Conservation (phyloP, 2,888 invertebrate genomes). For the Nemotelus pantherinus region DNA sequence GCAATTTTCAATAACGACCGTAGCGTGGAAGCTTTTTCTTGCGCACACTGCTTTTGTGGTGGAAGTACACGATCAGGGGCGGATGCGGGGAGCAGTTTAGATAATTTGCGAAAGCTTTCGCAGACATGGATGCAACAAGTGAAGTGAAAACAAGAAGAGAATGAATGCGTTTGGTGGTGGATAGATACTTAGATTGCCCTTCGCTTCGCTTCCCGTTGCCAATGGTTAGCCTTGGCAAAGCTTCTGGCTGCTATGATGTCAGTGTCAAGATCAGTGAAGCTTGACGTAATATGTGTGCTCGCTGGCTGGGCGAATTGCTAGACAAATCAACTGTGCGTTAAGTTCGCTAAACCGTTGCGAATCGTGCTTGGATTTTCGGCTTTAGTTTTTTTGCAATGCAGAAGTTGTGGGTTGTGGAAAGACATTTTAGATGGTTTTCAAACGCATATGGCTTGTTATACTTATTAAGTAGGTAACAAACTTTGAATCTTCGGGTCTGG, state of each 20-base stretch:
- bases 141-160: neutral
- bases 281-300: neutral
- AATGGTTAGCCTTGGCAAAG: conserved; percentile 33
- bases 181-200: neutral
- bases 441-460: too few relatives aligned
- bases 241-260: conserved; percentile 14
- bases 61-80: too few relatives aligned
- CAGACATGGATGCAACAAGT: neutral
- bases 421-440: too few relatives aligned
- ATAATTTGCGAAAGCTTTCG: conserved; percentile 10
- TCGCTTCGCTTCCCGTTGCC: conserved; percentile 7
- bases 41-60: neutral
- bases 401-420: neutral
- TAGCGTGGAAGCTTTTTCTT: conserved; percentile 4
- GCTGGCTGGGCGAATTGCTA: neutral
- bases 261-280: conserved; percentile 36
- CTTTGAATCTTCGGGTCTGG: too few relatives aligned
- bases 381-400: neutral
- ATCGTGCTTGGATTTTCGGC: neutral
- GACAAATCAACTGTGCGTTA: conserved; percentile 4
- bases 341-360: neutral
- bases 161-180: neutral
- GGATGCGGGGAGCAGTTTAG: neutral
- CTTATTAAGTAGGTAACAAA: too few relatives aligned
- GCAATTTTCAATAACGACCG: neutral